These are phyloP conservation scores for Pachypeltis micranthus DNA, from an alignment of 1,140 invertebrate genomes.

Conservation along the genomic window DNA sequence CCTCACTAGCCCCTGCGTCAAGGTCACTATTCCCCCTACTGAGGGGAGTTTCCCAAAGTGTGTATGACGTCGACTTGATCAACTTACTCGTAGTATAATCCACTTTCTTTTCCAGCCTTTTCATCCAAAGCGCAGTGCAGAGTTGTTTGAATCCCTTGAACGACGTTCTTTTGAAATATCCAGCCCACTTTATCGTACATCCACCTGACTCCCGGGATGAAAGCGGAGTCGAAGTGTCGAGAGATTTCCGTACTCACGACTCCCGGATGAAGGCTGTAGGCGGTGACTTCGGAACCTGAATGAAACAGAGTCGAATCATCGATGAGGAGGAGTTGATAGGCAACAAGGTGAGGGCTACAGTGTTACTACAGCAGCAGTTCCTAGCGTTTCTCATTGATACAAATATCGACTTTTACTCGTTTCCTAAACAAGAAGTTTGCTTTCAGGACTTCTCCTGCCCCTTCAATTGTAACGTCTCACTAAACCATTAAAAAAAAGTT, in stretches of 20 bases:
- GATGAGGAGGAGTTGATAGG: background rate
- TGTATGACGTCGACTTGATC: too few relatives aligned
- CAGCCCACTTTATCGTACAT: conserved; percentile 34
- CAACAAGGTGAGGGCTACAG: background rate
- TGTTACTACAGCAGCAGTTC: too few relatives aligned
- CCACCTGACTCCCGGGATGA: conserved; percentile 44
- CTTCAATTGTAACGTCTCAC: too few relatives aligned
- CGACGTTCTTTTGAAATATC: conserved; percentile 45
- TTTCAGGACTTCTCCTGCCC: too few relatives aligned
- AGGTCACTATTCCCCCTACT: too few relatives aligned
- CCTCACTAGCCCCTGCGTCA: too few relatives aligned
- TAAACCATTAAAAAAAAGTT: too few relatives aligned
- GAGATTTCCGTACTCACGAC: conserved; percentile 61
- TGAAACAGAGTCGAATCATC: conserved; percentile 26
- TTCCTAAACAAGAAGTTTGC: background rate
- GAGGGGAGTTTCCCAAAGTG: too few relatives aligned
- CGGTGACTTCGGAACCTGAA: conserved; percentile 45
- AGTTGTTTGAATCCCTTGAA: conserved; percentile 65
- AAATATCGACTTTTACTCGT: background rate
- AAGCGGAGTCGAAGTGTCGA: conserved; percentile 46
- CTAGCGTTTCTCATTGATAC: too few relatives aligned
- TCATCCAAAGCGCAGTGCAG: conserved; percentile 66
- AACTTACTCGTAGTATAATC: conserved; percentile 43
- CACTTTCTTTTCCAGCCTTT: conserved; percentile 46
- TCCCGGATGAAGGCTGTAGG: conserved; percentile 59